Conservation (phyloP, 2,797 vertebrate genomes). For the Fundulus diaphanus region DNA sequence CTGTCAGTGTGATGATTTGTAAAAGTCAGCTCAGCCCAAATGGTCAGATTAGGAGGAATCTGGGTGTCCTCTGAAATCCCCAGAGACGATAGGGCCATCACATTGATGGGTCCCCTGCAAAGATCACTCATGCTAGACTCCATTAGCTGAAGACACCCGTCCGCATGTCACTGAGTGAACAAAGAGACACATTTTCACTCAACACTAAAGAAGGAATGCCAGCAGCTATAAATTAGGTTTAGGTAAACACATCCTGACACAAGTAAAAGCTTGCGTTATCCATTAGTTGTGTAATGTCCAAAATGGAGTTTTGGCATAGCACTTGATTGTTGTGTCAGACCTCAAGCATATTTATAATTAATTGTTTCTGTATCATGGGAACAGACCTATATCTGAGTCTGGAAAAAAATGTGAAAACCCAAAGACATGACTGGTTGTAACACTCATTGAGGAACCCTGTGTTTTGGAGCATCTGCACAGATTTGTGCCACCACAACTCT, state of each 20-base stretch:
- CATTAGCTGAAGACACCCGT: slow-evolving; percentile 66
- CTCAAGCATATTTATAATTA: slow-evolving; percentile 7
- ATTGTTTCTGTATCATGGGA: slow-evolving; percentile 1
- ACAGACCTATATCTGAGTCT: neutral
- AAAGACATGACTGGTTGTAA: slow-evolving; percentile 1
- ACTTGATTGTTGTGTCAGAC: neutral
- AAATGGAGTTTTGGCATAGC: neutral
- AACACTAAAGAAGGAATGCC: slow-evolving; percentile 48
- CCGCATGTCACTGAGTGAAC: slow-evolving; percentile 57
- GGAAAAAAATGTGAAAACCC: slow-evolving; percentile 4
- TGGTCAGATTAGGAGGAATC: slow-evolving; percentile 49
- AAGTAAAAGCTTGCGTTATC: slow-evolving; percentile 36
- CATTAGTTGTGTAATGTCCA: slow-evolving; percentile 23
- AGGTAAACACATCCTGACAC: slow-evolving; percentile 58
- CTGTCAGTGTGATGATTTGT: slow-evolving; percentile 61
- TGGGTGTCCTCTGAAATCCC: slow-evolving; percentile 58
- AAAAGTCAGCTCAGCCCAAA: slow-evolving; percentile 63
- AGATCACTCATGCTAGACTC: slow-evolving; percentile 69
- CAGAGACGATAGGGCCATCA: slow-evolving; percentile 40
- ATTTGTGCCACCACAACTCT: neutral
- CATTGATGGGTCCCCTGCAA: slow-evolving; percentile 50
- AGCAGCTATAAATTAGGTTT: slow-evolving; percentile 62
- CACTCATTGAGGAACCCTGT: neutral
- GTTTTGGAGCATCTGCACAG: neutral
- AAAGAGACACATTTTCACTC: slow-evolving; percentile 54